Evolutionary conservation across 2,888 invertebrate genomes (phyloP).

Genomic region (Pycnomerus fuliginosus): DNA sequence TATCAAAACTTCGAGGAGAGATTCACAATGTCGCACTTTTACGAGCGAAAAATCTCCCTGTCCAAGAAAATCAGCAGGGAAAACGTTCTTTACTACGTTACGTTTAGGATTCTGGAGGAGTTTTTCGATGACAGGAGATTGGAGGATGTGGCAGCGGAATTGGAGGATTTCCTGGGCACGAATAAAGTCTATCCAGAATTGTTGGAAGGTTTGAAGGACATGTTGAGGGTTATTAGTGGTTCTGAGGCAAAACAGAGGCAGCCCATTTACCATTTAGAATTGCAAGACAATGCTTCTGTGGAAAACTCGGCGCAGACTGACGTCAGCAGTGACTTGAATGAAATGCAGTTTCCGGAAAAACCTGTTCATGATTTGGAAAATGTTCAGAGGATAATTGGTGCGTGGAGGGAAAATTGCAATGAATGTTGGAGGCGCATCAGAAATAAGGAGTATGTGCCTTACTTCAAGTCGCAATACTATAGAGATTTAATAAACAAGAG

Average conservation of each 20-base stretch:
- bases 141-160: conserved; percentile 1
- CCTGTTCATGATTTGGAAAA: conserved; percentile 1
- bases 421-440: conserved; percentile 26
- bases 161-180: conserved; percentile 5
- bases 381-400: conserved; percentile 25
- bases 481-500: neutral
- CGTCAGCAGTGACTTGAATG: too few species aligned
- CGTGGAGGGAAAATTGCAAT: conserved; percentile 26
- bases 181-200: neutral
- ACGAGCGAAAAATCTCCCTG: conserved; percentile 4
- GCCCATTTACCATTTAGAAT: conserved; percentile 1
- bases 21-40: conserved; percentile 4
- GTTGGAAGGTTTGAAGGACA: conserved; percentile 1
- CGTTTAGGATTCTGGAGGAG: conserved; percentile 9
- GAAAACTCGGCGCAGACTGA: neutral
- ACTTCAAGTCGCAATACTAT: conserved; percentile 34
- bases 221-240: neutral
- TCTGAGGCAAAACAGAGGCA: conserved; percentile 4
- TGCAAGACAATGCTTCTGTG: conserved; percentile 1
- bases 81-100: conserved; percentile 5
- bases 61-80: conserved; percentile 1
- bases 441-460: conserved; percentile 25
- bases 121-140: conserved; percentile 8
- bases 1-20: conserved; percentile 5
- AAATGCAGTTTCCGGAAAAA: too few species aligned